Conservation (phyloP, 2,888 invertebrate genomes). For the Idaea straminata region DNA sequence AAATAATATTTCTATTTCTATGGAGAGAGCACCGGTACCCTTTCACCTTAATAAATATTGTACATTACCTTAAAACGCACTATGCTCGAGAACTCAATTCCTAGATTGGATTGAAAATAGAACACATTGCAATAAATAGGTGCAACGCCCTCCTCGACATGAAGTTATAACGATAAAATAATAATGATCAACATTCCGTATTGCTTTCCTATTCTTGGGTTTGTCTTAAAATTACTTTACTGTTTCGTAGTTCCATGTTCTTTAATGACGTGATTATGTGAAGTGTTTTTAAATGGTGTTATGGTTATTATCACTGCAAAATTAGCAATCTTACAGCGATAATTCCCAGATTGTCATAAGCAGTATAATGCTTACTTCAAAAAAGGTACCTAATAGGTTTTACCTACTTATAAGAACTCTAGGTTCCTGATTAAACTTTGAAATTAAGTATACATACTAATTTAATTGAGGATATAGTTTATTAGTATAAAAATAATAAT, state of each 20-base stretch:
- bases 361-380: background rate
- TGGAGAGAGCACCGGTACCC: too few relatives aligned
- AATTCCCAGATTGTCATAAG: background rate
- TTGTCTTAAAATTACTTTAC: background rate
- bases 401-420: too few relatives aligned
- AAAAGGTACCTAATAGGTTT: background rate
- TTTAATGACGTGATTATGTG: background rate
- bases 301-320: background rate
- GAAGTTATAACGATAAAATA: background rate
- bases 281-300: background rate
- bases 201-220: background rate
- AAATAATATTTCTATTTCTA: too few relatives aligned
- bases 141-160: background rate
- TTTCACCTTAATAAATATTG: too few relatives aligned
- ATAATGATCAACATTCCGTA: background rate
- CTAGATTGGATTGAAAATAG: too few relatives aligned
- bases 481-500: background rate
- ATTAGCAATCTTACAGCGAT: background rate
- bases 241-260: background rate
- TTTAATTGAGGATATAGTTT: background rate
- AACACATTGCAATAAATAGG: background rate
- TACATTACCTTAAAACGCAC: background rate
- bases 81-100: background rate
- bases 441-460: background rate
- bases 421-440: too few relatives aligned